Evolutionary conservation across 2,888 invertebrate species (phyloP), one percentile per base, ranked within the genome.

Genomic region (Drosophila paranaensis): DNA sequence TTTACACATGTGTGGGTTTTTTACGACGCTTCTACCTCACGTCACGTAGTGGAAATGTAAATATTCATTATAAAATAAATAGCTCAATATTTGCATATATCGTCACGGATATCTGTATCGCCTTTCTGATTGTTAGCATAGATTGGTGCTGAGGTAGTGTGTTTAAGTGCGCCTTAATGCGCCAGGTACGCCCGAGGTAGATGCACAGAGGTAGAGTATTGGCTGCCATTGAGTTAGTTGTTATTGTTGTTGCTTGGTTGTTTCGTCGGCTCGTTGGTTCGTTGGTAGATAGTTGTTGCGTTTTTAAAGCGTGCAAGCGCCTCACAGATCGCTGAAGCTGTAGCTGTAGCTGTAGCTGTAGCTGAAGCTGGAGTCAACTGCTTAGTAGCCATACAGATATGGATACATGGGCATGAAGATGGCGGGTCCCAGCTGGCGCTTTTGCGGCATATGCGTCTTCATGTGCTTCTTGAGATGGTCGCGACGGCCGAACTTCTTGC

Each of bases 401-500:
- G 95, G 94, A 30, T 95, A 94, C 60, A 95, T 90, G 40, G 95
- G 95, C 60, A 95, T 94, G 71, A 95, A 95, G 13, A 95, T 94
- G 6, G 95, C 94, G 93, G 95, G 94, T 93, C 94, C 94, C 93
- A 95, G 93, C 67, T 94, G 94, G 73, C 95, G 94, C 27, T 95
- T 95, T 68, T 95, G 94, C 16, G 95, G 91, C 82, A 93, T 94
- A 90, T 98, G 98, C 0, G 98, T 98, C 88, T 97, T 95, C 67
- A 96, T 96, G 91, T 99, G 98, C 89, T 98, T 99, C 93, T 98
- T 98, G 66, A 99, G 94, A 91, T 99, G 98, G 91, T 99, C 98
- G 83, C 98, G 96, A 48, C 98, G 94, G 0, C 98, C 98, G 91
- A 98, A 99, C 73, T 96, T 95, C 93, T 99, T 99, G 5, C 97